phyloP scores from a whole-genome alignment of 2,888 invertebrate genomes.

The Brenthis daphne region DNA sequence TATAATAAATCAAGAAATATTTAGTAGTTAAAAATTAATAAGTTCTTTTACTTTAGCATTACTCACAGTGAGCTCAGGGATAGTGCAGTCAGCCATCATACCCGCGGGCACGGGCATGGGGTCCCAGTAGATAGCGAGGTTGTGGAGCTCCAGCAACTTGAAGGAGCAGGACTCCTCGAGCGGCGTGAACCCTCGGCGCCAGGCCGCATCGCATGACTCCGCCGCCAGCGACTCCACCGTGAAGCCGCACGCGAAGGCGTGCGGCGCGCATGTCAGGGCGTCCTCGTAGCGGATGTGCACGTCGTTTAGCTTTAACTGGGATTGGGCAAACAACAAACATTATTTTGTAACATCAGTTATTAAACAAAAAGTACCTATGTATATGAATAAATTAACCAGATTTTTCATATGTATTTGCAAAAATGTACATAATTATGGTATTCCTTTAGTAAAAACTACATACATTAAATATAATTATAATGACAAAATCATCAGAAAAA shows the following conservation, averaged over 20 bases:
- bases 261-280: constrained; percentile 85
- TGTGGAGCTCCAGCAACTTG: constrained; percentile 94
- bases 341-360: too few species aligned
- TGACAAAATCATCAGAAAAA: neutral
- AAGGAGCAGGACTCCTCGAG: constrained; percentile 86
- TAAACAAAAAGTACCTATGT: neutral
- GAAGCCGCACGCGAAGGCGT: constrained; percentile 92
- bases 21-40: too few species aligned
- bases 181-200: constrained; percentile 89
- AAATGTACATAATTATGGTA: too few species aligned
- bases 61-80: constrained; percentile 87
- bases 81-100: constrained; percentile 85
- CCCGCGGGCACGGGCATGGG: constrained; percentile 80
- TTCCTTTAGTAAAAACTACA: too few species aligned
- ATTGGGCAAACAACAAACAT: neutral
- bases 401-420: too few species aligned
- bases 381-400: too few species aligned
- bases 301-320: constrained; percentile 93
- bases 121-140: constrained; percentile 96
- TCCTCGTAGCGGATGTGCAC: constrained; percentile 99
- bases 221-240: constrained; percentile 93
- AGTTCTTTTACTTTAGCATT: neutral
- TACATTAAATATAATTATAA: neutral
- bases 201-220: constrained; percentile 95
- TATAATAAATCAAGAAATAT: neutral